Conservation (phyloP, 2,113 vertebrate species). For the Siniperca knerii region DNA sequence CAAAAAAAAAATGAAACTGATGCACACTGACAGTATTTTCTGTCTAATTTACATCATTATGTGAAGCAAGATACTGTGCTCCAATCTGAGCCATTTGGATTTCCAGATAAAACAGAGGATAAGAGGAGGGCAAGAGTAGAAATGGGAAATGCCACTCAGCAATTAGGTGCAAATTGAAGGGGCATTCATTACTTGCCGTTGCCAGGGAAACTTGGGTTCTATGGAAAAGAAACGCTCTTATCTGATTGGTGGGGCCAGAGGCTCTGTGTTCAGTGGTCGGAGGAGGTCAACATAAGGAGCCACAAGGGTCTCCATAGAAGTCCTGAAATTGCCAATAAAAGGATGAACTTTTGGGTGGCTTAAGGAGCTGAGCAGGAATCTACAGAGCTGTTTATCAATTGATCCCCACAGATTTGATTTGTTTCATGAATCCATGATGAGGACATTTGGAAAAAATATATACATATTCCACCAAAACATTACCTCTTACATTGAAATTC, state of each 20-base stretch:
- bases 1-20: constrained; percentile 79
- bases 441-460: constrained; percentile 42
- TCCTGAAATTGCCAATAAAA: constrained; percentile 79
- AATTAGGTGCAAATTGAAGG: constrained; percentile 88
- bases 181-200: constrained; percentile 90
- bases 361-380: constrained; percentile 41
- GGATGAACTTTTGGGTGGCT: constrained; percentile 36
- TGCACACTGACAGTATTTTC: constrained; percentile 82
- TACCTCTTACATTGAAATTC: constrained; percentile 60
- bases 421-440: constrained; percentile 12
- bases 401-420: constrained; percentile 1
- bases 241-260: constrained; percentile 88
- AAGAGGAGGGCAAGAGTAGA: constrained; percentile 44
- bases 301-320: constrained; percentile 68
- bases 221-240: constrained; percentile 85
- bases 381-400: constrained; percentile 7
- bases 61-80: constrained; percentile 72
- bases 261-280: constrained; percentile 80
- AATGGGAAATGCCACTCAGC: constrained; percentile 85
- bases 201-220: constrained; percentile 88
- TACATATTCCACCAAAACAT: constrained; percentile 59
- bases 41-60: constrained; percentile 73
- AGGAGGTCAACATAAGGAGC: constrained; percentile 82
- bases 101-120: constrained; percentile 53
- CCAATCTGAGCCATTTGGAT: constrained; percentile 40